These are phyloP conservation scores for Pteronura brasiliensis DNA, from an alignment of 2,113 vertebrate species.

Conservation along the genomic window DNA sequence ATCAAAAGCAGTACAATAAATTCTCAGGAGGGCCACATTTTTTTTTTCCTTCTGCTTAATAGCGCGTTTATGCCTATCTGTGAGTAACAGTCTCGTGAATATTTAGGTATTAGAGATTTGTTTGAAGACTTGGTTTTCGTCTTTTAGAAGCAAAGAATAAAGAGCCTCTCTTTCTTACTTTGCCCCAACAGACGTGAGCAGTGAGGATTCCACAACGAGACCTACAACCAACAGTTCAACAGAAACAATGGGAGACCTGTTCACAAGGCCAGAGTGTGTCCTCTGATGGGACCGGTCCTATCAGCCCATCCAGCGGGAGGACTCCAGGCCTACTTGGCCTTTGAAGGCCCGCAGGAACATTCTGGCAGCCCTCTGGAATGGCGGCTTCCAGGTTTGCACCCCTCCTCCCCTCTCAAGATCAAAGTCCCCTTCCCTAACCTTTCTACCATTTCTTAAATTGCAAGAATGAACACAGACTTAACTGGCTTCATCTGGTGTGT, in stretches of 20 bases:
- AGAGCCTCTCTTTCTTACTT: background rate
- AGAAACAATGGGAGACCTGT: background rate
- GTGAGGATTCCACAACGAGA: background rate
- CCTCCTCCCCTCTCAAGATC: background rate
- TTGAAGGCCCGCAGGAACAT: background rate
- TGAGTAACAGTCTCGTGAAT: slow-evolving; percentile 69
- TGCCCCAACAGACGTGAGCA: background rate
- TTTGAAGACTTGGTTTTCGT: background rate
- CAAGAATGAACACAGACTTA: slow-evolving; percentile 3
- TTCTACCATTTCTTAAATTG: background rate
- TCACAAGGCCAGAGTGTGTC: background rate
- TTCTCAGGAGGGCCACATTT: slow-evolving; percentile 73
- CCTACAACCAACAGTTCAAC: background rate
- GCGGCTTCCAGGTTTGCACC: background rate
- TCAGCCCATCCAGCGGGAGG: background rate
- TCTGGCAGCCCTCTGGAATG: background rate
- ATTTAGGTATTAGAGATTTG: slow-evolving; percentile 43
- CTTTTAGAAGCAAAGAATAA: background rate
- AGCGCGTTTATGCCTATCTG: slow-evolving; percentile 74
- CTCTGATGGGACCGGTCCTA: background rate
- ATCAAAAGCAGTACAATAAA: slow-evolving; percentile 84
- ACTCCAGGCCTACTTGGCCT: background rate
- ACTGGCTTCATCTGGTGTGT: slow-evolving; percentile 18
- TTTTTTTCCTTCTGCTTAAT: slow-evolving; percentile 75
- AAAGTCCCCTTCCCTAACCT: background rate